These are phyloP conservation scores for Eustalomyia histrio DNA, from an alignment of 2,888 invertebrate species.

Conservation along the genomic window DNA sequence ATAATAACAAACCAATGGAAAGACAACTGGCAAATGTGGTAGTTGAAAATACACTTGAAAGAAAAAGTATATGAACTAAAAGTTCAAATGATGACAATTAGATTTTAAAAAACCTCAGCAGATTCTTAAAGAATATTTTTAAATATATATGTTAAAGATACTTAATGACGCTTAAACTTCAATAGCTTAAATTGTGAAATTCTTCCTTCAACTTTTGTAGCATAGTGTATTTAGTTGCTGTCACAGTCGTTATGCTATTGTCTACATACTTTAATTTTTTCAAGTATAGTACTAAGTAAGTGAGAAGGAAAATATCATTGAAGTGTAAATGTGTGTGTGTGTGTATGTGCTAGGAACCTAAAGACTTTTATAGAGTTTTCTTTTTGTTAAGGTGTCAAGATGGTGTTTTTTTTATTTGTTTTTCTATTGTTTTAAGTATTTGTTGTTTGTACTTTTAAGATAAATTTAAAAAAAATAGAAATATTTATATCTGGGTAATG, in stretches of 20 bases:
- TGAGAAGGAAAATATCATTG: neutral
- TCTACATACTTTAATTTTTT: neutral
- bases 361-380: neutral
- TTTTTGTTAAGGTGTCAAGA: slow-evolving; percentile 1
- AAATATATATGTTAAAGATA: no score
- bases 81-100: no score
- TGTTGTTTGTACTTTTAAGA: neutral
- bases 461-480: neutral
- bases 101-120: no score
- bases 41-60: neutral
- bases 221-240: no score
- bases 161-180: no score
- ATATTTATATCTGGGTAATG: neutral
- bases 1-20: slow-evolving; percentile 9
- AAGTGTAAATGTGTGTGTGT: neutral
- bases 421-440: neutral
- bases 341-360: neutral
- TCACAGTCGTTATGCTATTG: neutral
- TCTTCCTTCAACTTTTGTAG: no score
- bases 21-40: neutral
- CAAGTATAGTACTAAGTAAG: neutral
- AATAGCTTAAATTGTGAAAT: no score
- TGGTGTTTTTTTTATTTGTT: slow-evolving; percentile 5
- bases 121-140: no score
- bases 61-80: neutral